phyloP scores from a whole-genome alignment of 1,140 invertebrate genomes.

The Temnothorax longispinosus region DNA sequence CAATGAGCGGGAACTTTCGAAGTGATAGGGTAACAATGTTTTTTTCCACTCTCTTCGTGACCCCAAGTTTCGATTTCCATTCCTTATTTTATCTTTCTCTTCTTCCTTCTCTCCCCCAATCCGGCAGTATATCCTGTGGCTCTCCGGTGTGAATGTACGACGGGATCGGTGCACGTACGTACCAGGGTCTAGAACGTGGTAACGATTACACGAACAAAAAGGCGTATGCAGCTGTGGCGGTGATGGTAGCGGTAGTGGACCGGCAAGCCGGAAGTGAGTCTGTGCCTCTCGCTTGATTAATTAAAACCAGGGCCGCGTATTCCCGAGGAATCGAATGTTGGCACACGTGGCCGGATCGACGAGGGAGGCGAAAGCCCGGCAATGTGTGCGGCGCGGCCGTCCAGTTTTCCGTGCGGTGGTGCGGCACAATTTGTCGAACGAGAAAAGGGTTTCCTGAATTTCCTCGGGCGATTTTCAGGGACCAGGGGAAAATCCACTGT shows the following conservation, averaged over 20 bases:
- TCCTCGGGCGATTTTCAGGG: slow-evolving; percentile 70
- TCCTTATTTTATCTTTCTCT: slow-evolving; percentile 50
- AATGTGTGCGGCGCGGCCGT: slow-evolving; percentile 44
- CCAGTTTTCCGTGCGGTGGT: slow-evolving; percentile 58
- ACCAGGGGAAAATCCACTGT: slow-evolving; percentile 56
- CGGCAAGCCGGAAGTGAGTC: slow-evolving; percentile 40
- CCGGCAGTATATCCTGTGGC: background rate
- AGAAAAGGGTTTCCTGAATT: slow-evolving; percentile 67
- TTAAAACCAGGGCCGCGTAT: slow-evolving; percentile 73
- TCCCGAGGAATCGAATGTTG: slow-evolving; percentile 73
- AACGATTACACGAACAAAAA: slow-evolving; percentile 59
- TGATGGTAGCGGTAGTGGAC: background rate
- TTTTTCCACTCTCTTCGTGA: slow-evolving; percentile 10
- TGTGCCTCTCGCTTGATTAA: slow-evolving; percentile 73
- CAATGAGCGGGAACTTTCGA: background rate
- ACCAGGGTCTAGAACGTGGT: slow-evolving; percentile 34
- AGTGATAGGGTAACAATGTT: background rate
- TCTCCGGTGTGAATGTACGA: slow-evolving; percentile 28
- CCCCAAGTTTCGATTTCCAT: slow-evolving; percentile 55
- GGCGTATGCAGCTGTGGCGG: background rate
- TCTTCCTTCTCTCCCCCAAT: background rate
- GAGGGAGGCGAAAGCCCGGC: slow-evolving; percentile 26
- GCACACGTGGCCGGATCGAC: slow-evolving; percentile 59
- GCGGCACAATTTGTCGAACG: slow-evolving; percentile 71
- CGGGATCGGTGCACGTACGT: background rate